A percentile compares a stretch with the other conserved stretches of the same genome.
Evolutionary conservation across 2,113 vertebrate species (phyloP).

Genomic region (Neogobius melanostomus): DNA sequence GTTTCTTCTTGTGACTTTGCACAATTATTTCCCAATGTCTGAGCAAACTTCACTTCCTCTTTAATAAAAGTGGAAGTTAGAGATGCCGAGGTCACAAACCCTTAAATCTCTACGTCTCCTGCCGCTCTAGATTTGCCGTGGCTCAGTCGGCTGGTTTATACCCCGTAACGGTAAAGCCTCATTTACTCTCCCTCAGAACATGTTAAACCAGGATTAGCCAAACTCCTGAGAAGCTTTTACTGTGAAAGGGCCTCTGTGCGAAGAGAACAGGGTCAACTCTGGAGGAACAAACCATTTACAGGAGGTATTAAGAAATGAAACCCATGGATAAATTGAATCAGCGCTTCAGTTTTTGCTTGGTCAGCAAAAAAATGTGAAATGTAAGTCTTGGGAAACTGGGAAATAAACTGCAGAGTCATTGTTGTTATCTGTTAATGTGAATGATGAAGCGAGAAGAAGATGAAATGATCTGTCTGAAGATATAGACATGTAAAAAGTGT

Average conservation of each 20-base stretch:
- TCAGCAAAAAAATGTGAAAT: not conserved
- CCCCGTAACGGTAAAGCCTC: not conserved
- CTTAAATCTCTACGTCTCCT: not conserved
- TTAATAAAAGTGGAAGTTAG: not conserved
- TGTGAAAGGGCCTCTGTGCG: not conserved
- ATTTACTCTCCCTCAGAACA: not conserved
- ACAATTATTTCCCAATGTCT: not conserved
- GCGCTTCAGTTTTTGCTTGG: not conserved
- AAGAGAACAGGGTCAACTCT: not conserved
- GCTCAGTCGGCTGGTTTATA: not conserved
- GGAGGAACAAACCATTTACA: not conserved
- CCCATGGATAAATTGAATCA: not conserved
- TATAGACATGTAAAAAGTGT: no score
- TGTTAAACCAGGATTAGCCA: not conserved
- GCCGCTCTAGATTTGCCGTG: not conserved
- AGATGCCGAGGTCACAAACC: not conserved
- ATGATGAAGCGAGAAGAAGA: no score
- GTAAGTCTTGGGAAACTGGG: no score
- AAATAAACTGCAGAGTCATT: no score
- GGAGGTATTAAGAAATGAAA: not conserved
- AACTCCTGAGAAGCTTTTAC: not conserved
- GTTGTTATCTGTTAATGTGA: no score
- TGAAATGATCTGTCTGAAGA: no score
- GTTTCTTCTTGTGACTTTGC: not conserved
- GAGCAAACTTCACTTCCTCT: not conserved